Base-by-base conservation (phyloP, 2,888 invertebrate species). In the Andricus curvator region DNA sequence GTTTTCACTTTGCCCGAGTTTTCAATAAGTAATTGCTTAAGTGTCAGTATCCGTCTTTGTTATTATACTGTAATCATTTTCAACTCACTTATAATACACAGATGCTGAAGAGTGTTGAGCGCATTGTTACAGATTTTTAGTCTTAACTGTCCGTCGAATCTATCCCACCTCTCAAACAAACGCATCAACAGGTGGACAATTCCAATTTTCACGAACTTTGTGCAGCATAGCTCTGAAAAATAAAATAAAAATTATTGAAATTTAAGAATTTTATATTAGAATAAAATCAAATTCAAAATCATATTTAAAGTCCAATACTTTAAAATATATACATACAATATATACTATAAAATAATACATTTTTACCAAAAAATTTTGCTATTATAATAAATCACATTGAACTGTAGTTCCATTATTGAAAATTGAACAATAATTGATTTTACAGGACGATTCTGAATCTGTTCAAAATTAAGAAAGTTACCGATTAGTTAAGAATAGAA, bases 151-250 rank as follows among this genome's bases (percentile, higher is more conserved):
- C 95, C 95, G 87, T 95, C 95, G 91, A 94, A 95, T 89, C 94
- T 94, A 84, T 95, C 95, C 95, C 95, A 95, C 64, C 94, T 93
- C 90, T 95, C 95, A 92, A 95, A 95, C 88, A 95, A 94, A 84
- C 94, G 93, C 90, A 95, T 93, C 82, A 95, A 91, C 86, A 94
- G 93, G 89, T 93, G 93, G 88, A 94, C 93, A 86, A 95, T 93
- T 85, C 95, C 94, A 88, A 94, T 94, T 93, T 95, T 95, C 88
- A 95, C 94, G 89, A 95, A 94, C 93, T 95, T 95, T 91, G 94
- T 94, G 93, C 95, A 95, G 93, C 95, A 95, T 89, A 94, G 93
- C 93, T 94, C 95, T 95, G 93, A 84, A 84, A 86, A 78, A 25
- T n/a, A 76, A 80, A 44, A 33, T 48, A 78, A 76, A 68, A n/a